These are phyloP conservation scores for Cyclina sinensis DNA, from an alignment of 1,140 invertebrate genomes.

Conservation along the genomic window DNA sequence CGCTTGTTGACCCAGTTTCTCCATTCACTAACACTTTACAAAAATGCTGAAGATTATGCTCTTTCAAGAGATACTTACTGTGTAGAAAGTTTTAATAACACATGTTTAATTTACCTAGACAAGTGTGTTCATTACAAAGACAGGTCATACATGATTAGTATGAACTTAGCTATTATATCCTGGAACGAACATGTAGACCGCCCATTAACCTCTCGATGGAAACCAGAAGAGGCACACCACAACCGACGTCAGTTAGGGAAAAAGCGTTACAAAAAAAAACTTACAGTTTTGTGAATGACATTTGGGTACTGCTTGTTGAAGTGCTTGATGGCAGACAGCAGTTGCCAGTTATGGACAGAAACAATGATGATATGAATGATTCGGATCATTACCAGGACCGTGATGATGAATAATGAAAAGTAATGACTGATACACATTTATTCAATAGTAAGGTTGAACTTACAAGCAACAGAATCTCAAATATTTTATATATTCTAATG, in stretches of 20 bases:
- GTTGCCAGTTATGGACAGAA: not conserved
- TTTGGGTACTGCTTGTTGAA: constrained; percentile 9
- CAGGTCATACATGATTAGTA: not conserved
- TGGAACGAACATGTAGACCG: constrained; percentile 5
- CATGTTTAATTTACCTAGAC: constrained; percentile 18
- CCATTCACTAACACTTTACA: constrained; percentile 9
- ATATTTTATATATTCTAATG: too few species aligned
- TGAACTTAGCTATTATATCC: not conserved
- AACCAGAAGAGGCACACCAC: not conserved
- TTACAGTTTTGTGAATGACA: constrained; percentile 6
- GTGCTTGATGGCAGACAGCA: not conserved
- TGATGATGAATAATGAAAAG: too few species aligned
- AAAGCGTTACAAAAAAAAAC: not conserved
- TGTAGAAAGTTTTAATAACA: constrained; percentile 18
- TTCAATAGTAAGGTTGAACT: too few species aligned
- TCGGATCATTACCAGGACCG: not conserved
- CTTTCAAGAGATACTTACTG: not conserved
- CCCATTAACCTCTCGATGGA: not conserved
- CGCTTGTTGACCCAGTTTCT: not conserved
- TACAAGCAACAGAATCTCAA: too few species aligned
- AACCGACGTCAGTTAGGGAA: not conserved
- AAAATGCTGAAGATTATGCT: not conserved
- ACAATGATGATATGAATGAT: constrained; percentile 9
- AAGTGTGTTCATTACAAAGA: constrained; percentile 1
- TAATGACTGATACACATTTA: too few species aligned